Conservation (phyloP, 2,888 invertebrate genomes). For the Creontiades dilutus region DNA sequence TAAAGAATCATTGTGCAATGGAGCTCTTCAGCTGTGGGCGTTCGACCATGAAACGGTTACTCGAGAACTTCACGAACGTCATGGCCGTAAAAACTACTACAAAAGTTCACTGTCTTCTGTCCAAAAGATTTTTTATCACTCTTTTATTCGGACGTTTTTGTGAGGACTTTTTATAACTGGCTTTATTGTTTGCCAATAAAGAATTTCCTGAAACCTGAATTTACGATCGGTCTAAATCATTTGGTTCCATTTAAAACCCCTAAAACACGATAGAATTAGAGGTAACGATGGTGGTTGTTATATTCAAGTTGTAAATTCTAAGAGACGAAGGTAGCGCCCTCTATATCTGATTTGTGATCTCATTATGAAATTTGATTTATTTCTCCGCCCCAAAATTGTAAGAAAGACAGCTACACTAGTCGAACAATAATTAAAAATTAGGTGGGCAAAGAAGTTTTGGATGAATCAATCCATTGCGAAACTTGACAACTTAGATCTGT, state of each 20-base stretch:
- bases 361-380: neutral
- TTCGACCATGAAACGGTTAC: neutral
- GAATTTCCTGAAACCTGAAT: constrained; percentile 22
- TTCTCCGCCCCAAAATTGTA: neutral
- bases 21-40: neutral
- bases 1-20: neutral
- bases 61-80: neutral
- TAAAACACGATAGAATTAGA: neutral
- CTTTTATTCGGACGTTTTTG: neutral
- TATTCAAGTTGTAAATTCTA: neutral
- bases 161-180: neutral
- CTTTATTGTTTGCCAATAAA: constrained; percentile 32
- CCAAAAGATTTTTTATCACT: neutral
- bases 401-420: neutral
- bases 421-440: too few relatives aligned
- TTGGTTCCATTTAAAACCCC: neutral
- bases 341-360: neutral
- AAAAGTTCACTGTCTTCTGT: constrained; percentile 2
- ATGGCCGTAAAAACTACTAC: neutral
- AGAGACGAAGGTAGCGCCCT: neutral
- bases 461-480: too few relatives aligned
- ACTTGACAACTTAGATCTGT: too few relatives aligned
- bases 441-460: too few relatives aligned
- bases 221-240: neutral
- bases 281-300: constrained; percentile 12